A percentile compares a stretch with the other conserved stretches of the same genome.
phyloP scores from a whole-genome alignment of 37 sponge, comb jelly and placozoan species.

The Ianthella basta region DNA sequence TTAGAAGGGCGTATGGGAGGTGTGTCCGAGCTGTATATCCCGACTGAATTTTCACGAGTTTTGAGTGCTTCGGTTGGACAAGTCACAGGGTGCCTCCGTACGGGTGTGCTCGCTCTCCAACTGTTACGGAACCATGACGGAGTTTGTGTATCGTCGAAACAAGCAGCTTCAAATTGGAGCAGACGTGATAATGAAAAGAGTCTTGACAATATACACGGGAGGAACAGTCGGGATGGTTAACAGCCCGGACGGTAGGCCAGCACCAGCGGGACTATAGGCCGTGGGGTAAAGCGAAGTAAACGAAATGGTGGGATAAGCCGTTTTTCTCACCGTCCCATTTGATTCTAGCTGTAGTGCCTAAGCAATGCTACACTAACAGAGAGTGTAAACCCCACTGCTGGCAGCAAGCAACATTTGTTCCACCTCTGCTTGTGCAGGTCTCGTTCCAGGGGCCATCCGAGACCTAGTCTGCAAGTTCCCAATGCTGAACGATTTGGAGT shows the following conservation, averaged over 20 bases:
- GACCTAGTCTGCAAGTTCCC: conserved; percentile 46
- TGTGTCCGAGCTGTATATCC: too few relatives aligned
- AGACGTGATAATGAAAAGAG: conserved; percentile 1
- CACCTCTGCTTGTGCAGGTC: conserved; percentile 31
- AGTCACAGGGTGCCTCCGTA: too few relatives aligned
- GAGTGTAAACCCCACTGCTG: too few relatives aligned
- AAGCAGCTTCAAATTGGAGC: background rate
- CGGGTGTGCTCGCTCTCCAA: too few relatives aligned
- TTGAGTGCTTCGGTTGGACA: too few relatives aligned
- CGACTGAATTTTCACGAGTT: too few relatives aligned
- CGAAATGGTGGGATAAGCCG: background rate
- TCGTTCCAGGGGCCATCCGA: conserved; percentile 43
- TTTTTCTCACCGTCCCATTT: too few relatives aligned
- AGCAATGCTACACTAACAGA: too few relatives aligned
- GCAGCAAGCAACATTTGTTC: too few relatives aligned
- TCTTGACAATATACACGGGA: conserved; percentile 44
- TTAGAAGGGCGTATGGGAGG: too few relatives aligned
- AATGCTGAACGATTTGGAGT: conserved; percentile 54
- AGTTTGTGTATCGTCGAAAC: background rate
- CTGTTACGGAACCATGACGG: conserved; percentile 1
- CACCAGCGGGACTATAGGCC: too few relatives aligned
- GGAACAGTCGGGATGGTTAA: conserved; percentile 73
- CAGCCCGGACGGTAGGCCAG: conserved; percentile 15
- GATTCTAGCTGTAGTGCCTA: too few relatives aligned
- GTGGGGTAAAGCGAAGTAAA: background rate